Evolutionary conservation across 1,140 invertebrate species (phyloP).

Genomic region (Luehdorfia chinensis): DNA sequence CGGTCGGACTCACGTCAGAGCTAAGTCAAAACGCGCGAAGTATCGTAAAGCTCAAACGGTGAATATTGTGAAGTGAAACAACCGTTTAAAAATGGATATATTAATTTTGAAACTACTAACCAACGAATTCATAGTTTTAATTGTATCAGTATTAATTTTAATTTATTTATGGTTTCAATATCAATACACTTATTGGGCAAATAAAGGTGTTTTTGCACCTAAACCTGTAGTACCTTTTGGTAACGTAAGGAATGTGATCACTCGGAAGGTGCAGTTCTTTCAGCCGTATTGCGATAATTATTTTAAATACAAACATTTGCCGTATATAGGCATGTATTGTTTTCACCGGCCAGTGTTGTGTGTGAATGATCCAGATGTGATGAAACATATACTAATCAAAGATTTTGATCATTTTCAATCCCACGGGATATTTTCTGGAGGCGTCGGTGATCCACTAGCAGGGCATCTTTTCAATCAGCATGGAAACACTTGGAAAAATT

Average conservation of each 20-base stretch:
- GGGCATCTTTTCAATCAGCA: conserved; percentile 73
- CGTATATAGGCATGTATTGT: conserved; percentile 66
- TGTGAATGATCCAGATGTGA: conserved; percentile 74
- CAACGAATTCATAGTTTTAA: conserved; percentile 25
- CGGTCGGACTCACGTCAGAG: background rate
- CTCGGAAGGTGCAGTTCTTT: conserved; percentile 56
- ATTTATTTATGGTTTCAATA: conserved; percentile 61
- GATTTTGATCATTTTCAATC: conserved; percentile 79
- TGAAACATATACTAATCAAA: conserved; percentile 78
- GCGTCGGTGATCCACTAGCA: conserved; percentile 73
- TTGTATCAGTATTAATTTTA: conserved; percentile 26
- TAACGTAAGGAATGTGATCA: conserved; percentile 64
- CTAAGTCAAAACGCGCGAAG: conserved; percentile 5
- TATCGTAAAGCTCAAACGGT: background rate
- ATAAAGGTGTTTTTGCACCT: conserved; percentile 52
- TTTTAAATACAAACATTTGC: conserved; percentile 53
- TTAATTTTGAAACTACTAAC: conserved; percentile 25
- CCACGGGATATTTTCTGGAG: conserved; percentile 75
- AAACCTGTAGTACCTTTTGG: conserved; percentile 70
- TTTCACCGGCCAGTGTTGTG: conserved; percentile 64
- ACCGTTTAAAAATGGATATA: conserved; percentile 20
- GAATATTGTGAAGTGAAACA: conserved; percentile 5
- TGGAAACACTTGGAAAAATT: conserved; percentile 69
- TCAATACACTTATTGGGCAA: conserved; percentile 65
- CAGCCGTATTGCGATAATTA: conserved; percentile 60